phyloP scores from a whole-genome alignment of 2,888 invertebrate species.

The Hydropsyche betteni region DNA sequence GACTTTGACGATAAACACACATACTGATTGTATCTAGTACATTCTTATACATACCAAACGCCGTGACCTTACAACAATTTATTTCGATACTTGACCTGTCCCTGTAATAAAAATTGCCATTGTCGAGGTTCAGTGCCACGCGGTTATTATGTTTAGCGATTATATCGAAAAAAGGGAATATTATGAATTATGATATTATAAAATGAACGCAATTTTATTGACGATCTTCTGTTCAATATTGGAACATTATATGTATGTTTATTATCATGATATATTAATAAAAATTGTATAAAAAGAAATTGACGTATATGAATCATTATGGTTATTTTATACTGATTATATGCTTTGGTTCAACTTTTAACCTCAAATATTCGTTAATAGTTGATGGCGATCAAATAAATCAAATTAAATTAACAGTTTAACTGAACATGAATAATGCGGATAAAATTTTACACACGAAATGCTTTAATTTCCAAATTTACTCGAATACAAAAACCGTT shows the following conservation, averaged over 20 bases:
- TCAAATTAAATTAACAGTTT: not conserved
- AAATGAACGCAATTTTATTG: too few species aligned
- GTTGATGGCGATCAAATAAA: conserved; percentile 3
- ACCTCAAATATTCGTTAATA: not conserved
- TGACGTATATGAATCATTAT: not conserved
- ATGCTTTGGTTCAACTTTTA: conserved; percentile 9
- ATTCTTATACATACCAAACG: not conserved
- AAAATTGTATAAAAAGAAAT: too few species aligned
- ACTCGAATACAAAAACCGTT: too few species aligned
- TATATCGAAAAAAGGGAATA: too few species aligned
- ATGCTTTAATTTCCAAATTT: too few species aligned
- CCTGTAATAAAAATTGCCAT: not conserved
- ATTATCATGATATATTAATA: too few species aligned
- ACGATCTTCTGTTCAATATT: too few species aligned
- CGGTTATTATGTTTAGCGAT: not conserved
- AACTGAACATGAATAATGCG: not conserved
- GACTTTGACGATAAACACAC: too few species aligned
- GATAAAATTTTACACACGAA: too few species aligned
- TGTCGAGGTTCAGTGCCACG: conserved; percentile 11
- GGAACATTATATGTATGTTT: too few species aligned
- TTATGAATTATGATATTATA: too few species aligned
- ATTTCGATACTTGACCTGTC: conserved; percentile 21
- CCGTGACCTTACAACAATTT: conserved; percentile 1
- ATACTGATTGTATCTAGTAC: not conserved
- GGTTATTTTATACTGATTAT: conserved; percentile 8